Base-by-base conservation (phyloP, 1,140 invertebrate genomes). In the Contarinia nasturtii region DNA sequence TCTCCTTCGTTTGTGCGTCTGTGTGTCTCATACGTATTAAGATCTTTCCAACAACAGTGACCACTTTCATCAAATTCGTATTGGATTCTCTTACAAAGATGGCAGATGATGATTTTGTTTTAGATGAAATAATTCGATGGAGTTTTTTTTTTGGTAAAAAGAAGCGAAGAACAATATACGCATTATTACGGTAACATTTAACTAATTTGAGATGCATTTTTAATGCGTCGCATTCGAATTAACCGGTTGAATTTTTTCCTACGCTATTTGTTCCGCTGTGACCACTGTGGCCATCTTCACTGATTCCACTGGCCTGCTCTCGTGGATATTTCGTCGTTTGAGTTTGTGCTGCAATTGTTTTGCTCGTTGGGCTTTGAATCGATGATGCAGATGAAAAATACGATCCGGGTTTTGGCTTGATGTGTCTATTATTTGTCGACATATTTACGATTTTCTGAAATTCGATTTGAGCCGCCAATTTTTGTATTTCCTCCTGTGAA, bases 361-460 rank as follows among this genome's bases (percentile, higher is more conserved):
- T 64, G 50, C 54, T 59, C 33, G 57, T 59, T 45, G 61, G 61
- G 37, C 61, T 60, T 50, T 63, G 61, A 38, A 63, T 63, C n/a
- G 60, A 62, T 56, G 57, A 66, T 55, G 55, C 67, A 51, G 68
- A 63, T 46, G 71, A 79, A 61, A 87, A 86, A 59, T 86, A 85
- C 11, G 82, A 77, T 11, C 83, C 82, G 3, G 76, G 73, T 54
- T 86, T 82, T 40, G 83, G 82, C 54, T 86, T 83, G 48, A 90
- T 62, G 60, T 91, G 87, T 15, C 86, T 69, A 63, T 91, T 91
- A 63, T 89, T 85, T 65, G 86, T 78, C 60, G 88, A 82, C 87
- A 91, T 90, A 52, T 88, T 82, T 8, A 88, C 84, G 56, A 88
- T 88, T 65, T 87, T 89, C 82, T 90, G 86, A 57, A 86, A 86